These are phyloP conservation scores for Orthosia gothica DNA, from an alignment of 2,888 invertebrate species.

Conservation along the genomic window DNA sequence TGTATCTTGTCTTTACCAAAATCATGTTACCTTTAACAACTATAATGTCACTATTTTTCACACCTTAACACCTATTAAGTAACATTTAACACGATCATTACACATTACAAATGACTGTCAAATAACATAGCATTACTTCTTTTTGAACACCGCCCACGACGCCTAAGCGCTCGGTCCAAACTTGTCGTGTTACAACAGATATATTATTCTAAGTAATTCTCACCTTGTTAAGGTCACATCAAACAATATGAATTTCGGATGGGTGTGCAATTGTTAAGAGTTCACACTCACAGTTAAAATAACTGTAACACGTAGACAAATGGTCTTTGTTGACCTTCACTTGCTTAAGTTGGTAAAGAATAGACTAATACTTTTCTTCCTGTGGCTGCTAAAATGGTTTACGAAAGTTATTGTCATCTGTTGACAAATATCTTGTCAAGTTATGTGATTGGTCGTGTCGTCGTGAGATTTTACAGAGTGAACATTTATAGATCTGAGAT, in stretches of 20 bases:
- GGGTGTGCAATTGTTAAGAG: slow-evolving; percentile 44
- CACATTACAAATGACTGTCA: neutral
- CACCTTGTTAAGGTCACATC: slow-evolving; percentile 54
- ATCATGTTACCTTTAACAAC: neutral
- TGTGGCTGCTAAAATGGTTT: slow-evolving; percentile 9
- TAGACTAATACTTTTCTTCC: slow-evolving; percentile 3
- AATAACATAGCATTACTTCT: neutral
- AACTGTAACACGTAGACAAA: slow-evolving; percentile 42
- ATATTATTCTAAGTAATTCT: slow-evolving; percentile 56
- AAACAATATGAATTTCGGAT: slow-evolving; percentile 58
- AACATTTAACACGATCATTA: slow-evolving; percentile 10
- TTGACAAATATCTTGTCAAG: neutral
- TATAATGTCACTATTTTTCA: neutral
- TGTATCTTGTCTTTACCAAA: neutral
- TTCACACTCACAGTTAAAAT: slow-evolving; percentile 42
- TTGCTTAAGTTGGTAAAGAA: neutral
- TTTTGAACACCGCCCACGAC: neutral
- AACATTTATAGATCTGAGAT: too few species aligned
- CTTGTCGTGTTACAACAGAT: slow-evolving; percentile 35
- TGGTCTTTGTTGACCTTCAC: slow-evolving; percentile 1
- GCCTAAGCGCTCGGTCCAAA: slow-evolving; percentile 2
- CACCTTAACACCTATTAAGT: slow-evolving; percentile 4
- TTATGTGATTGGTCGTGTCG: too few species aligned
- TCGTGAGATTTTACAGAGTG: too few species aligned
- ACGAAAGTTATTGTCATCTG: neutral